Evolutionary conservation across 2,888 invertebrate genomes (phyloP).

Genomic region (Dicyrtoma fusca): DNA sequence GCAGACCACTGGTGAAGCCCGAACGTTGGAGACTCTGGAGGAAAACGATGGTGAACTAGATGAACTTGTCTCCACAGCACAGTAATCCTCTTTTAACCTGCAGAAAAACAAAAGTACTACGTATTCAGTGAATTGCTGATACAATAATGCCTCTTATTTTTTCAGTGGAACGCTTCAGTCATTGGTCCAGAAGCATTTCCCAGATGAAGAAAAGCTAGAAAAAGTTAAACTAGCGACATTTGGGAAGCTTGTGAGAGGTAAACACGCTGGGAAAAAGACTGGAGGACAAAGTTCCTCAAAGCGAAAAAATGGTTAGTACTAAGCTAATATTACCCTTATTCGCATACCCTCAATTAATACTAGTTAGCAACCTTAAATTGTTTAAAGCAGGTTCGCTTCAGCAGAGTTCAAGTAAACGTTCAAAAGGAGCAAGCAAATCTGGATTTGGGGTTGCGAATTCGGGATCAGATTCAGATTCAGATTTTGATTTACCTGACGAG

Average conservation of each 20-base stretch:
- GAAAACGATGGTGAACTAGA: slow-evolving; percentile 93
- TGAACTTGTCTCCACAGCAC: slow-evolving; percentile 97
- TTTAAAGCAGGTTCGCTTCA: slow-evolving; percentile 50
- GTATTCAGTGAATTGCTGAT: not conserved
- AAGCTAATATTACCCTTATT: not conserved
- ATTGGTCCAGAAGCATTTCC: slow-evolving; percentile 97
- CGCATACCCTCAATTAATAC: not conserved
- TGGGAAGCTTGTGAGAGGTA: slow-evolving; percentile 49
- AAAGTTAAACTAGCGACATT: slow-evolving; percentile 3
- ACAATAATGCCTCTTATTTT: slow-evolving; percentile 33
- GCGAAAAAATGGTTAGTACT: slow-evolving; percentile 63
- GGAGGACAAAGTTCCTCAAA: slow-evolving; percentile 61
- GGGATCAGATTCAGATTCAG: slow-evolving; percentile 66
- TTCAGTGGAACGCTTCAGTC: slow-evolving; percentile 91
- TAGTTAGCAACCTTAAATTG: not conserved
- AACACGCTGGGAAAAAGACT: slow-evolving; percentile 57
- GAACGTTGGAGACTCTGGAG: slow-evolving; percentile 95
- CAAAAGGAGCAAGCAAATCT: slow-evolving; percentile 61
- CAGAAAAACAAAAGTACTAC: slow-evolving; percentile 31
- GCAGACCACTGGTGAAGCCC: slow-evolving; percentile 98
- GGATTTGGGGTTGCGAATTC: slow-evolving; percentile 66
- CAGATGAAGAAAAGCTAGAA: slow-evolving; percentile 84
- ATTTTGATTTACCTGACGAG: slow-evolving; percentile 59
- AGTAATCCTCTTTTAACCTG: slow-evolving; percentile 61
- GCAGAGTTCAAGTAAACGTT: slow-evolving; percentile 46